Evolutionary conservation across 2,888 invertebrate genomes (phyloP), one percentile per base, ranked within the genome.

Genomic region (Terebella lapidaria): DNA sequence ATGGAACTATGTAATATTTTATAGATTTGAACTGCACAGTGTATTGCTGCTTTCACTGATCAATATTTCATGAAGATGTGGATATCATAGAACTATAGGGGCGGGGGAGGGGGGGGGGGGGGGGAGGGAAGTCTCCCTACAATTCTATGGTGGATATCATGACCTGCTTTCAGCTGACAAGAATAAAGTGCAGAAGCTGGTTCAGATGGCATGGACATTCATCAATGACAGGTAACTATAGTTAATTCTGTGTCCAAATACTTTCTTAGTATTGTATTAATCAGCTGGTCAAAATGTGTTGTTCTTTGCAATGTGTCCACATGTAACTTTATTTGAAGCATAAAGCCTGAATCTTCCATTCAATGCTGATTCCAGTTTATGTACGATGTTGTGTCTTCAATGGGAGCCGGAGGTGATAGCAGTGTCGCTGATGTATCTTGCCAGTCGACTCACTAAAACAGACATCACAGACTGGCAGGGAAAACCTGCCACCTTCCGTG

Each of bases 181-280:
- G 78, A 86, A 86, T n/a, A 94, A 94, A 80, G 82, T 94, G 55
- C 91, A 94, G 74, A 94, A 93, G 81, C 92, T 97, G 90, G 94
- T 97, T 0, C 96, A 97, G 82, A 96, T 95, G 94, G 95, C 96
- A 0, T 99, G 97, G 97, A 97, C 96, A 3, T 99, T 99, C 81
- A 93, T 97, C 0, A 99, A 99, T 81, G 99, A 99, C 82, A 92
- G 91, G 85, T 89, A 62, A 54, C 54, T n/a, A n/a, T n/a, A n/a
- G n/a, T 15, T 35, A 35, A n/a, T 35, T 35, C 42, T 35, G 10
- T n/a, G n/a, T 10, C 42, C 10, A 15, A 35, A 15, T 35, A 35
- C n/a, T 35, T 35, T 35, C 42, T 35, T 35, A n/a, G 10, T 35
- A 35, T 35, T 35, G 42, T n/a, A 35, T 35, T 10, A 35, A 15